These are phyloP conservation scores for Cephus cinctus DNA, from an alignment of 1,140 invertebrate species.

Conservation along the genomic window DNA sequence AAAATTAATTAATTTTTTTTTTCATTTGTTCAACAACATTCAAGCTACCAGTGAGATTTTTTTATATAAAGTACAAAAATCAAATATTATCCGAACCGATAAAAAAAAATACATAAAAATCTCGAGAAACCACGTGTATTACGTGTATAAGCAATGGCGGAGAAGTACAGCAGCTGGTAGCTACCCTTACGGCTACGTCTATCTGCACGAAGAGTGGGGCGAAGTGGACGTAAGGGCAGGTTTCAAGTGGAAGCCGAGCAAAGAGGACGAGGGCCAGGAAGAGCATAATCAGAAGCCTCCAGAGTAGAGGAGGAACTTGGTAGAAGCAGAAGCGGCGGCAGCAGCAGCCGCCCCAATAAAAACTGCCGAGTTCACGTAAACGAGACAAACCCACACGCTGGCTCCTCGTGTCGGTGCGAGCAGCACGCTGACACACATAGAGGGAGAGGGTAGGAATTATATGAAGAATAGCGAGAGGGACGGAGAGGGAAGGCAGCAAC, in stretches of 20 bases:
- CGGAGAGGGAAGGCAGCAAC: conserved; percentile 6
- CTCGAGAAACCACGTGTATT: too few relatives aligned
- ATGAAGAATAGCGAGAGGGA: conserved; percentile 18
- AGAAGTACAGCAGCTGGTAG: conserved; percentile 6
- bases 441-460: conserved; percentile 15
- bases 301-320: neutral
- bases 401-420: neutral
- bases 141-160: too few relatives aligned
- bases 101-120: too few relatives aligned
- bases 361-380: conserved; percentile 17
- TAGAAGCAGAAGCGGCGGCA: conserved; percentile 8
- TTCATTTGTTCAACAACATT: too few relatives aligned
- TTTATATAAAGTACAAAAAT: too few relatives aligned
- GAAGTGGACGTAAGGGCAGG: too few relatives aligned
- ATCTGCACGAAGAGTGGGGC: too few relatives aligned
- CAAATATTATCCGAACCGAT: too few relatives aligned
- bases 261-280: conserved; percentile 4
- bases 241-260: too few relatives aligned
- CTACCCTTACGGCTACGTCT: conserved; percentile 1
- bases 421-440: conserved; percentile 16
- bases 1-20: too few relatives aligned
- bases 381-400: conserved; percentile 7
- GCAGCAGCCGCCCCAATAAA: conserved; percentile 27
- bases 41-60: too few relatives aligned
- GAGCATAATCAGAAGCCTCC: conserved; percentile 6